Evolutionary conservation across 2,113 vertebrate genomes (phyloP).

Genomic region (Stegostoma tigrinum): DNA sequence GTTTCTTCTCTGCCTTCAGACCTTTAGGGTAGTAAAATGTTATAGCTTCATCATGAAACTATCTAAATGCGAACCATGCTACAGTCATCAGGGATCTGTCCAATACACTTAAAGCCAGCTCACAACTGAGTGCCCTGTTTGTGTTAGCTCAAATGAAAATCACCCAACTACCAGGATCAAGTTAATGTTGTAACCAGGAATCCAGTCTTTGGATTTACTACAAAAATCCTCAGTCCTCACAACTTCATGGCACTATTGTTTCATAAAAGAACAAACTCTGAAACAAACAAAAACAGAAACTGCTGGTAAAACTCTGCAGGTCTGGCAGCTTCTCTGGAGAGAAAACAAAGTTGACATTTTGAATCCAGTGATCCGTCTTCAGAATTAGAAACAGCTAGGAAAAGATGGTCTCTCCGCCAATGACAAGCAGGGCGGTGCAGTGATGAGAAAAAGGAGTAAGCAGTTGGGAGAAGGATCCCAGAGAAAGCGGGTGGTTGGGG

Average conservation of each 20-base stretch:
- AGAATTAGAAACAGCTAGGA: too few relatives aligned
- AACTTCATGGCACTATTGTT: background rate
- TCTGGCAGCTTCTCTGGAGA: too few relatives aligned
- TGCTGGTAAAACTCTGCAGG: too few relatives aligned
- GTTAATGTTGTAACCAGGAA: background rate
- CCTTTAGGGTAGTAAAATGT: background rate
- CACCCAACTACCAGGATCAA: background rate
- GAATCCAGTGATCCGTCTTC: too few relatives aligned
- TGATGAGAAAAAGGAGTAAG: too few relatives aligned
- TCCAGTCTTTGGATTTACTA: background rate
- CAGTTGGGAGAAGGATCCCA: too few relatives aligned
- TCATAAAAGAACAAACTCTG: too few relatives aligned
- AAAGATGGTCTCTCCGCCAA: too few relatives aligned
- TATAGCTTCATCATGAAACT: background rate
- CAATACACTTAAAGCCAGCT: background rate
- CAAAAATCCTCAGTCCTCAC: background rate
- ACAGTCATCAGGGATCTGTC: background rate
- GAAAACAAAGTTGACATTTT: too few relatives aligned
- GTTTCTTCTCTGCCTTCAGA: background rate
- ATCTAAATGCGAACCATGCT: background rate
- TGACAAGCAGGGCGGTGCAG: too few relatives aligned
- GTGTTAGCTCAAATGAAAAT: background rate
- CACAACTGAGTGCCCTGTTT: background rate
- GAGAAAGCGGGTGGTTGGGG: too few relatives aligned
- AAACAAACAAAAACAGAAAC: too few relatives aligned